phyloP scores from a whole-genome alignment of 64 coral and sea anemone genomes.

The Catalaphyllia jardinei region DNA sequence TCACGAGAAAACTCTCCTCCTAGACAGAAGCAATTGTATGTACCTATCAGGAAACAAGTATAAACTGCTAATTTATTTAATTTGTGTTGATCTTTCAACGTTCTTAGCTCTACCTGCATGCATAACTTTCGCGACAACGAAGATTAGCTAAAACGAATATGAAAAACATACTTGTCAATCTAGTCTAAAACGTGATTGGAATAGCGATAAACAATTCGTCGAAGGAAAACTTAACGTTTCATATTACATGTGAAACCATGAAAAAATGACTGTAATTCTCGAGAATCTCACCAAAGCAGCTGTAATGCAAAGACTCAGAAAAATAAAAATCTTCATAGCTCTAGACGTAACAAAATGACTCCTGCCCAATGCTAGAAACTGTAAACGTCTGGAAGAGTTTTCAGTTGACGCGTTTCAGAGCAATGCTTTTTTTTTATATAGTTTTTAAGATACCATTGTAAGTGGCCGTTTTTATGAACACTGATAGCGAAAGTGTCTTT shows the following conservation, averaged over 20 bases:
- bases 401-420: background rate
- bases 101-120: no score
- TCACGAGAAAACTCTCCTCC: no score
- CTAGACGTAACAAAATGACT: background rate
- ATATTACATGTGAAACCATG: no score
- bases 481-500: background rate
- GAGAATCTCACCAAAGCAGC: background rate
- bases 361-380: background rate
- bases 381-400: background rate
- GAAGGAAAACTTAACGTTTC: background rate
- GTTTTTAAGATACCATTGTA: background rate
- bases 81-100: no score
- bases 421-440: background rate
- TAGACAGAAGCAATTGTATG: background rate
- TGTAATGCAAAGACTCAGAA: background rate
- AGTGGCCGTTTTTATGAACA: background rate
- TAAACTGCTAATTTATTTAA: no score
- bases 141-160: no score
- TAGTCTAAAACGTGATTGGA: background rate
- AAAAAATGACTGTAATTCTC: background rate
- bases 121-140: no score
- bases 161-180: no score
- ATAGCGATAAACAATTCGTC: background rate
- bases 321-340: constrained; percentile 6
- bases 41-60: background rate